Percentiles rank a stretch among this genome's conserved stretches.
Evolutionary conservation across 2,113 vertebrate genomes (phyloP).

Genomic region (Chlamydotis undulata): DNA sequence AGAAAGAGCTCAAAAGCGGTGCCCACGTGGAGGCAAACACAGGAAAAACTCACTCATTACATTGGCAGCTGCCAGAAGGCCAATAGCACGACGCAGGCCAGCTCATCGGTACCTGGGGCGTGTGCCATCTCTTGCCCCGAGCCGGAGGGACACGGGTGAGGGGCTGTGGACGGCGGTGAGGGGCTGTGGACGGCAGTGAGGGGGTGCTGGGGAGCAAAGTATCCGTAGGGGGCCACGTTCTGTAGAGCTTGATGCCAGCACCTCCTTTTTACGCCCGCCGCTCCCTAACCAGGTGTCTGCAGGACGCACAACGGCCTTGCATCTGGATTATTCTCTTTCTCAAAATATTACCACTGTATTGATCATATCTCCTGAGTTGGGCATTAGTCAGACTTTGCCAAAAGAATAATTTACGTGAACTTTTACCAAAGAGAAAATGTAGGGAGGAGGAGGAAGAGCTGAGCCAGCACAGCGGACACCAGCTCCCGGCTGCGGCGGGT

Average conservation of each 20-base stretch:
- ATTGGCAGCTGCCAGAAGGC: not conserved
- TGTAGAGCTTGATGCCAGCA: not conserved
- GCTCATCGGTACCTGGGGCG: not conserved
- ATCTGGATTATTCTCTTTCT: not conserved
- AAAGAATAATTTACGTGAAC: not conserved
- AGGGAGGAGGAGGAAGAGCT: not conserved
- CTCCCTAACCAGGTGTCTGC: not conserved
- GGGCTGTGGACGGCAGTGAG: not conserved
- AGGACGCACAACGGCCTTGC: not conserved
- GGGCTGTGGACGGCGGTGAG: not conserved
- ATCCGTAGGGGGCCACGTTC: not conserved
- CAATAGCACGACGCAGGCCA: not conserved
- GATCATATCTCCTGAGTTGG: accelerated
- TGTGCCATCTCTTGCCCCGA: not conserved
- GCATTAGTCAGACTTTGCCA: not conserved
- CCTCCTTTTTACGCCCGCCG: accelerated
- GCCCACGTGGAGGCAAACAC: not conserved
- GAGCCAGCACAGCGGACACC: too few relatives aligned
- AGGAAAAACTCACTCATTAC: not conserved
- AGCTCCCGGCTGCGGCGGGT: not conserved
- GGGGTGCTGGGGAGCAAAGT: not conserved
- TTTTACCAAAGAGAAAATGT: not conserved
- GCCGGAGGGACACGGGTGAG: not conserved
- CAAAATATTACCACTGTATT: too few relatives aligned
- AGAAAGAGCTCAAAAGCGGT: not conserved